Evolutionary conservation across 2,113 vertebrate species (phyloP).

Genomic region (Embiotoca jacksoni): DNA sequence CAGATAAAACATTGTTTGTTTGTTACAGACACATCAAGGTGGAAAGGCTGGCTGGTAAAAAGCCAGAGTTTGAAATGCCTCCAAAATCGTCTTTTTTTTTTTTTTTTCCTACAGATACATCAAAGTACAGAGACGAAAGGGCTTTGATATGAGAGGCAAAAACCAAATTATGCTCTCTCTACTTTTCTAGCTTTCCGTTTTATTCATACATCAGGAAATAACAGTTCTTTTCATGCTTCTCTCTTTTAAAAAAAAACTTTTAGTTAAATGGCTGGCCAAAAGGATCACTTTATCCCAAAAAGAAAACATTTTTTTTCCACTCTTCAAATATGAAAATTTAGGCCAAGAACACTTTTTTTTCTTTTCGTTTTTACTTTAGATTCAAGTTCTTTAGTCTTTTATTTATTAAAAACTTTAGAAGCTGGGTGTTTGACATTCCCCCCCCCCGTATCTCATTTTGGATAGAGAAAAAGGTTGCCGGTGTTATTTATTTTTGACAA

Average conservation of each 20-base stretch:
- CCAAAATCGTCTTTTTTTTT: conserved; percentile 39
- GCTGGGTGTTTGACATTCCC: not conserved
- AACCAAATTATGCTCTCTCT: conserved; percentile 50
- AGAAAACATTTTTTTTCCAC: not conserved
- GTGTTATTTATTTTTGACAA: conserved; percentile 12
- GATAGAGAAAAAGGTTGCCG: not conserved
- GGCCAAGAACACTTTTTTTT: conserved; percentile 8
- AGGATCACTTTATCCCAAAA: conserved; percentile 21
- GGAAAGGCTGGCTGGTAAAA: conserved; percentile 57
- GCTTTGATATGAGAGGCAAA: conserved; percentile 66
- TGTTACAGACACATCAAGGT: conserved; percentile 71
- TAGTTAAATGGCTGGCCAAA: conserved; percentile 26
- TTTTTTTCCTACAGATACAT: conserved; percentile 49
- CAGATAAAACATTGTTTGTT: conserved; percentile 47
- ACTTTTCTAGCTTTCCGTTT: conserved; percentile 43
- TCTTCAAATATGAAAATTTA: conserved; percentile 23
- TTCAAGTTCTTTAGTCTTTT: conserved; percentile 8
- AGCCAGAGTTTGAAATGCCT: conserved; percentile 60
- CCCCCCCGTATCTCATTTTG: not conserved
- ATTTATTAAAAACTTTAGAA: conserved; percentile 1
- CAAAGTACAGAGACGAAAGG: conserved; percentile 51
- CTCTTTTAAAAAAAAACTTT: conserved; percentile 21
- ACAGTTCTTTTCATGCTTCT: conserved; percentile 32
- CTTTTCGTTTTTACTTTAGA: not conserved
- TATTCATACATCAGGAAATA: conserved; percentile 53